phyloP scores from a whole-genome alignment of 2,113 vertebrate species.

The Anseranas semipalmata region DNA sequence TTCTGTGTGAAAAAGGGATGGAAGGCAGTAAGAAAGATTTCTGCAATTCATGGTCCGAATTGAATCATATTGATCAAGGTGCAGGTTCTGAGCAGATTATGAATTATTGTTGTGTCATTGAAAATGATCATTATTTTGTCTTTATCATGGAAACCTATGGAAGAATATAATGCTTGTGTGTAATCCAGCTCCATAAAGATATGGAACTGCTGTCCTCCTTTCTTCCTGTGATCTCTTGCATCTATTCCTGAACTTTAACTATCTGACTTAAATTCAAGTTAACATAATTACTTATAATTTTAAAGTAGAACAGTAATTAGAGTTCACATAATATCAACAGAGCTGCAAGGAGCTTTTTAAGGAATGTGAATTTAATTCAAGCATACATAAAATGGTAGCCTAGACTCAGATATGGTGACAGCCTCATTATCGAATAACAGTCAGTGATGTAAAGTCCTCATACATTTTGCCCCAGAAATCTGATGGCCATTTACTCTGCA shows the following conservation, averaged over 20 bases:
- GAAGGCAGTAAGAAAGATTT: not conserved
- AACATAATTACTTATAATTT: not conserved
- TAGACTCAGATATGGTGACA: not conserved
- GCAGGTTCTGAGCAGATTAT: not conserved
- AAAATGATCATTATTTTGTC: not conserved
- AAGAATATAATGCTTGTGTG: not conserved
- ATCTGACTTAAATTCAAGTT: not conserved
- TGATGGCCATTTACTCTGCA: not conserved
- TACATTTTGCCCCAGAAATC: not conserved
- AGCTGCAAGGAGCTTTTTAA: slow-evolving; percentile 11
- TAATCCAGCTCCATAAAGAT: not conserved
- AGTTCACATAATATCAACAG: not conserved
- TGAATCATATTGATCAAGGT: not conserved
- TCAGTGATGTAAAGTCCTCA: not conserved
- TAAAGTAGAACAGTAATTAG: not conserved
- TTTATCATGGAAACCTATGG: not conserved
- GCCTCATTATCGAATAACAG: slow-evolving; percentile 4
- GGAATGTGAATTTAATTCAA: slow-evolving; percentile 4
- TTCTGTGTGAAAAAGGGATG: not conserved
- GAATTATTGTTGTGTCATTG: not conserved
- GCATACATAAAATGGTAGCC: not conserved
- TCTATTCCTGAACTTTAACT: not conserved
- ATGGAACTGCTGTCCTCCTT: not conserved
- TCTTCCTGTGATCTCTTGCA: not conserved
- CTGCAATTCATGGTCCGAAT: not conserved